These are phyloP conservation scores for Nephrotoma flavescens DNA, from an alignment of 2,888 invertebrate genomes.

Conservation along the genomic window DNA sequence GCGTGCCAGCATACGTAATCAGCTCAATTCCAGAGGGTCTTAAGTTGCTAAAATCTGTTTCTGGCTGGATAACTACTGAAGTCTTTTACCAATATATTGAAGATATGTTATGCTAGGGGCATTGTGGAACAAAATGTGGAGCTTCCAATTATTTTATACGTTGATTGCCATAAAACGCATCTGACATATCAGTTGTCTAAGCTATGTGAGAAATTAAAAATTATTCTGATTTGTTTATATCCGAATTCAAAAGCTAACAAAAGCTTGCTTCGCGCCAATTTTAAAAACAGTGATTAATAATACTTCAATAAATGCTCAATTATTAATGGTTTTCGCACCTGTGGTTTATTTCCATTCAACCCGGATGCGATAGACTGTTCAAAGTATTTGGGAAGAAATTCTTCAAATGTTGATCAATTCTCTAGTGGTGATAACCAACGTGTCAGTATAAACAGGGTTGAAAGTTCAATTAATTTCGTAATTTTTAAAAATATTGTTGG, in stretches of 20 bases:
- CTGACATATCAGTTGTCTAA: background rate
- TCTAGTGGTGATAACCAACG: background rate
- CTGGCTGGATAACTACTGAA: background rate
- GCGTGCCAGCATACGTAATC: background rate
- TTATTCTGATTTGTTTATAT: conserved; percentile 8
- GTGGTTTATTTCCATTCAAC: background rate
- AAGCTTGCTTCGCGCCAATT: background rate
- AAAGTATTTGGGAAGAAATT: background rate
- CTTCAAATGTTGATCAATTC: background rate
- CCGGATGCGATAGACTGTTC: background rate
- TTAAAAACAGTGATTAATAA: background rate
- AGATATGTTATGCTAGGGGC: background rate
- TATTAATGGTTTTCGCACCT: background rate
- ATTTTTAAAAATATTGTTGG: background rate
- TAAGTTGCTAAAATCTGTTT: background rate
- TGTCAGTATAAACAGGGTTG: background rate
- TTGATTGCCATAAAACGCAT: background rate
- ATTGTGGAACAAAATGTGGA: too few relatives aligned
- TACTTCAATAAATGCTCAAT: background rate
- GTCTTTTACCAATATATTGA: background rate
- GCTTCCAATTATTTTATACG: background rate
- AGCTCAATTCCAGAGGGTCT: background rate
- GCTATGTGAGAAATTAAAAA: conserved; percentile 1
- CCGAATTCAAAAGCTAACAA: conserved; percentile 11
- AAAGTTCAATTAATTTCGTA: background rate